These are phyloP conservation scores for Amphipoea oculea DNA, from an alignment of 2,888 invertebrate species.

Conservation along the genomic window DNA sequence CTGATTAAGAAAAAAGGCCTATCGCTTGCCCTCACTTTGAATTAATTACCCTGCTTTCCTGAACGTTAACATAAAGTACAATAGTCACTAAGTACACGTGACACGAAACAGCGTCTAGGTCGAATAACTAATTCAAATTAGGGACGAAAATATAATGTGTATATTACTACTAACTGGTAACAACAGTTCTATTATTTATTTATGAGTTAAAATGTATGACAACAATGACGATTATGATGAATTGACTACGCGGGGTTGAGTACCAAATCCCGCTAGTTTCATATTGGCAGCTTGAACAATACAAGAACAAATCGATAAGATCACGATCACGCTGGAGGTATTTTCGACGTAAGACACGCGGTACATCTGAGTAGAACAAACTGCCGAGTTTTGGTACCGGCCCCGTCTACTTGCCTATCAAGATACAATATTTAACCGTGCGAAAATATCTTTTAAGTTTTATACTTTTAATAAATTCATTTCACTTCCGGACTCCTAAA, in stretches of 20 bases:
- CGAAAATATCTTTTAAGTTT: constrained; percentile 89
- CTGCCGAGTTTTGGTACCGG: constrained; percentile 68
- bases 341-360: constrained; percentile 14
- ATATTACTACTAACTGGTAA: constrained; percentile 85
- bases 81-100: constrained; percentile 51
- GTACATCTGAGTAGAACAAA: constrained; percentile 42
- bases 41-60: constrained; percentile 70
- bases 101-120: constrained; percentile 57
- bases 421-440: constrained; percentile 87
- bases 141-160: constrained; percentile 67
- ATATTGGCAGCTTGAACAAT: constrained; percentile 52
- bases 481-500: constrained; percentile 90
- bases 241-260: constrained; percentile 78
- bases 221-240: constrained; percentile 79
- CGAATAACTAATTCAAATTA: constrained; percentile 76
- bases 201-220: constrained; percentile 72
- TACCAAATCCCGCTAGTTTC: constrained; percentile 68
- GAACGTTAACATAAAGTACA: constrained; percentile 54
- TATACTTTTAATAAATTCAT: constrained; percentile 89
- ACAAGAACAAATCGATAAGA: constrained; percentile 20
- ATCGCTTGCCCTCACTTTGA: constrained; percentile 70
- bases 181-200: constrained; percentile 81
- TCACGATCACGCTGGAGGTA: constrained; percentile 15
- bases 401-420: constrained; percentile 77
- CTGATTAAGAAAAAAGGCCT: constrained; percentile 59